Percentiles rank a stretch among this genome's conserved stretches.
Conservation (phyloP, 2,888 invertebrate species). For the Sphaeridia pumilis region DNA sequence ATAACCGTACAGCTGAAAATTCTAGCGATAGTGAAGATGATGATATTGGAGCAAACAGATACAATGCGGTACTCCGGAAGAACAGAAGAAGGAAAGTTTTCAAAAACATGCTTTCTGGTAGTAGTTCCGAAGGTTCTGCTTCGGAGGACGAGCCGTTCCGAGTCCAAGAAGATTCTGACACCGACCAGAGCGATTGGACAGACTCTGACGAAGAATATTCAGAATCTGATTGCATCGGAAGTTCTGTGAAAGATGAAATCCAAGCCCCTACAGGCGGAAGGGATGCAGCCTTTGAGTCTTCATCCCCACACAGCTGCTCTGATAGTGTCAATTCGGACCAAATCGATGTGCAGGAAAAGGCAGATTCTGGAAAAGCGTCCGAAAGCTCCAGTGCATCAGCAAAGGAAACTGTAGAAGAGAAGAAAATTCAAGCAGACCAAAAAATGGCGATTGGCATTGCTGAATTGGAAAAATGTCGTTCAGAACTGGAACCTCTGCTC, state of each 20-base stretch:
- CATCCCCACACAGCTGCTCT: constrained; percentile 23
- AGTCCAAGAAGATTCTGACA: too few species aligned
- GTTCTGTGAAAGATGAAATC: neutral
- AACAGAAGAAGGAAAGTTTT: constrained; percentile 12
- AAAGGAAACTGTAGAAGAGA: too few species aligned
- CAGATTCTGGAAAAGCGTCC: constrained; percentile 11
- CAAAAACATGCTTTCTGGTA: constrained; percentile 10
- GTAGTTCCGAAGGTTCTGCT: constrained; percentile 13
- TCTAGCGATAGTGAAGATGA: too few species aligned
- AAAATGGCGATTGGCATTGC: constrained; percentile 18
- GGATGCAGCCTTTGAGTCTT: constrained; percentile 24
- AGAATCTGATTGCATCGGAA: constrained; percentile 1
- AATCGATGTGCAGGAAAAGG: neutral
- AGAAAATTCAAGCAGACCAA: neutral
- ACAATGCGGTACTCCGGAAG: neutral
- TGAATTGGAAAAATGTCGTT: constrained; percentile 23
- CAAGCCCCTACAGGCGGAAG: neutral
- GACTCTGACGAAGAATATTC: too few species aligned
- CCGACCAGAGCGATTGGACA: too few species aligned
- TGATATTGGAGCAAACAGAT: too few species aligned
- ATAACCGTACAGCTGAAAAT: constrained; percentile 2
- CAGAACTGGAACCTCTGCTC: constrained; percentile 22
- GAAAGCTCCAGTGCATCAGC: neutral
- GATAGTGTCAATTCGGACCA: constrained; percentile 23
- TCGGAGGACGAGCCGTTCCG: constrained; percentile 9